These are phyloP conservation scores for Uloborus diversus DNA, from an alignment of 1,140 invertebrate genomes.

Conservation along the genomic window DNA sequence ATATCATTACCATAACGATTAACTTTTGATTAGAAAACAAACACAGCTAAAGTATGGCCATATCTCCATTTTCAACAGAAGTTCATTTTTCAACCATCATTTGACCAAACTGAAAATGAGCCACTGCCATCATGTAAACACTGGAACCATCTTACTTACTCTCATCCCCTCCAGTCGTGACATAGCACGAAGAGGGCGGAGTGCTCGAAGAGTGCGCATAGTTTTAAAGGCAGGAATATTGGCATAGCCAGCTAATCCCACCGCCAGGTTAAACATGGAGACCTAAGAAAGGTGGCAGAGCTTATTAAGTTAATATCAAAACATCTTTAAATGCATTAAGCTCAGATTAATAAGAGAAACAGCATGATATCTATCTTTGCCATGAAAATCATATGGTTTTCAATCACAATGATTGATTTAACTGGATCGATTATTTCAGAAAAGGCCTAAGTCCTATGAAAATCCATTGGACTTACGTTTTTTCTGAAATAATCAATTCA, in stretches of 20 bases:
- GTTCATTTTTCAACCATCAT: background rate
- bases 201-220: constrained; percentile 88
- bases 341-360: no score
- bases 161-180: constrained; percentile 96
- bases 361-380: no score
- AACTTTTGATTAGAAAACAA: no score
- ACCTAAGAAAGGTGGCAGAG: constrained; percentile 68
- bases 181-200: constrained; percentile 88
- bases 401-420: no score
- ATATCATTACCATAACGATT: no score
- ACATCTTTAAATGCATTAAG: no score
- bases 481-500: no score
- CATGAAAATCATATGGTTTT: no score
- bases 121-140: background rate
- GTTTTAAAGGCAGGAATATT: constrained; percentile 90
- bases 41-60: no score
- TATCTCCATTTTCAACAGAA: background rate
- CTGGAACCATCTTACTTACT: constrained; percentile 74
- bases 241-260: constrained; percentile 79
- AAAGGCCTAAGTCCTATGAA: no score
- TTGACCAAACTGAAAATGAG: background rate
- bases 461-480: no score
- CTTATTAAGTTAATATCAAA: constrained; percentile 20
- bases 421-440: no score
- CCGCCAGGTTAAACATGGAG: constrained; percentile 87